Evolutionary conservation across 2,113 vertebrate genomes (phyloP), one percentile per base, ranked within the genome.

Genomic region (Sinocyclocheilus grahami): DNA sequence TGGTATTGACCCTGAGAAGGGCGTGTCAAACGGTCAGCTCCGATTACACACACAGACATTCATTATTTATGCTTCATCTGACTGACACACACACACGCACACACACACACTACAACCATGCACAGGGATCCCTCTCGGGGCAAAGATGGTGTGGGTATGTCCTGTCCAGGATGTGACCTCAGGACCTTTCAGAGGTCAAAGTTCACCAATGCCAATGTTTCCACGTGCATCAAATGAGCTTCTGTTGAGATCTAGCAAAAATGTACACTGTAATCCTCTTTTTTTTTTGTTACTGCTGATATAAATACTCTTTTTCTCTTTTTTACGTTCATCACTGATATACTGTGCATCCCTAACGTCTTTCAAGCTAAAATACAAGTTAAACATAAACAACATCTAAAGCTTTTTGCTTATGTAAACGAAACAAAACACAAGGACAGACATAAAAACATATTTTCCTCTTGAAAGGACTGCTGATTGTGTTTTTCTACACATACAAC

Each of bases 51-150:
- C 89, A 63, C 88, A 88, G 86, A 80, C 89, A 63, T 78, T 92
- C 88, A 78, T 87, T 92, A 92, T 93, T 92, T 90, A 92, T 78
- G 85, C 89, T 90, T 92, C 87, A 89, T 93, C 93, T 90, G 87
- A 86, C 89, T 90, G 87, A 86, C 88, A 90, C 86, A 82, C 84
- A 20, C 90, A 27, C 27, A 27, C 27, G 24, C 78, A 75, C 71
- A 76, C 55, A 60, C 77, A 87, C 58, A 82, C 46, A 48, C 46
- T 11, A 48, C 46, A 48, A 46, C 80, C 42, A 39, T 39, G 58
- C 89, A 78, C 72, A 87, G 88, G 80, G 88, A 88, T 89, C 62
- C 85, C 33, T 67, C 75, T 85, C 85, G 12, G 39, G n/a, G n/a
- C 37, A 24, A 72, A 88, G 88, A 75, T 18, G 78, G 69, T 62